A percentile compares a stretch with the other conserved stretches of the same genome.
These are phyloP conservation scores for Meriones psammophilus DNA, from an alignment of 2,797 vertebrate genomes.

Conservation along the genomic window DNA sequence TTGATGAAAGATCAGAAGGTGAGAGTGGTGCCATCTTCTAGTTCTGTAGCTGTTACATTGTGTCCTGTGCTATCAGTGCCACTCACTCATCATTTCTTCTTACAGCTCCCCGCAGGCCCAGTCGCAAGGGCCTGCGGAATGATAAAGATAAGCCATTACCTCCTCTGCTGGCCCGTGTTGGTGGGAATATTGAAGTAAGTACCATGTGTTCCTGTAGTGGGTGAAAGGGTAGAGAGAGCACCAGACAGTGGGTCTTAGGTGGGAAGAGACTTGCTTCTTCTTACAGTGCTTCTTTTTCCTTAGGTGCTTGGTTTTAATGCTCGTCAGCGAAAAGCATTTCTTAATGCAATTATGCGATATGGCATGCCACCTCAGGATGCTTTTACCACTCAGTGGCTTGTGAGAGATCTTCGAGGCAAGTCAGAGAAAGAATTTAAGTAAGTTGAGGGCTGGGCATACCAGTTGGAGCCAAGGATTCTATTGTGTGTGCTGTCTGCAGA, in stretches of 20 bases:
- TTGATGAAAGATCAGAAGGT: conserved; percentile 98
- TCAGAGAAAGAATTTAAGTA: conserved; percentile 99
- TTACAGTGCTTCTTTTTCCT: not conserved
- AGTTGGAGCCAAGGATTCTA: not conserved
- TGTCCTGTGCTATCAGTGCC: not conserved
- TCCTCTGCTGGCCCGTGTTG: conserved; percentile 97
- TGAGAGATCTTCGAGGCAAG: conserved; percentile 97
- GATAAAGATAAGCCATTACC: conserved; percentile 99
- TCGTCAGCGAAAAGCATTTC: conserved; percentile 98
- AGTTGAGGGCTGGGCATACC: conserved; percentile 73
- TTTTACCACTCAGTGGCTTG: conserved; percentile 99
- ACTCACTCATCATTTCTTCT: conserved; percentile 73
- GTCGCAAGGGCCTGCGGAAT: conserved; percentile 97
- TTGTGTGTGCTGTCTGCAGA: not conserved
- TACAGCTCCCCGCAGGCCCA: conserved; percentile 94
- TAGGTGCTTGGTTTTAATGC: conserved; percentile 99
- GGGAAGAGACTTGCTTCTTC: conserved; percentile 4
- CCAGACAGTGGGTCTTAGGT: not conserved
- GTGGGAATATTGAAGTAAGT: conserved; percentile 98
- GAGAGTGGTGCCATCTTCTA: conserved; percentile 10
- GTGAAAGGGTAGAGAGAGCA: rapidly evolving
- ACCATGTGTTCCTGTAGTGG: not conserved
- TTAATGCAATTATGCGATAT: conserved; percentile 99
- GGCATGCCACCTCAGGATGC: conserved; percentile 99
- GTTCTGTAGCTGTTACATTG: not conserved